Base-by-base conservation (phyloP, 2,797 vertebrate genomes). In the Oophaga sylvatica region DNA sequence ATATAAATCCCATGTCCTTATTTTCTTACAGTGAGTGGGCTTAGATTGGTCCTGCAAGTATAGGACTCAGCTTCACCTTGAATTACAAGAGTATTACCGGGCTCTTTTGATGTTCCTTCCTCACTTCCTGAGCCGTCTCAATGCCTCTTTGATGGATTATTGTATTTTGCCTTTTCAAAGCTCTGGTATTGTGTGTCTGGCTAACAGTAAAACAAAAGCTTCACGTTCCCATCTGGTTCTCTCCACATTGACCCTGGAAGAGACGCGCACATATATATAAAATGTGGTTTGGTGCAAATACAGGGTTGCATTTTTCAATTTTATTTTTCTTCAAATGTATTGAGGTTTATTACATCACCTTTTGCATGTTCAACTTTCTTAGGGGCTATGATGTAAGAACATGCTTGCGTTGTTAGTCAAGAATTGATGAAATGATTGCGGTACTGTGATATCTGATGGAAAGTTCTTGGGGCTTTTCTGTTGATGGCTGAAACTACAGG, bases 81-180 rank as follows among this genome's bases (percentile, higher is more conserved):
- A 89, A 86, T 89, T 89, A 89, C 87, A 85, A 57, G 83, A 84
- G 87, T 81, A 88, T 88, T 88, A 85, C 68, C 59, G 67, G 70
- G 31, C 53, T 53, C 88, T 86, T 89, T 89, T 89, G 87, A 89
- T 86, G 84, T 89, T 86, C 22, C 80, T 89, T 89, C 83, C 75
- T 84, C 70, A 86, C 88, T 89, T 89, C 88, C 88, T 86, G 84
- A 86, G 84, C 68, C 26, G 88, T 86, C 88, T 89, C 88, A 89
- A 71, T 89, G 79, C 84, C 88, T 86, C 88, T 89, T 89, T 89
- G 88, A 89, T 89, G 88, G 88, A 89, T 89, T 89, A 89, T 83
- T 89, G 80, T 81, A 83, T 89, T 89, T 86, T 89, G 88, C 88
- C 84, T 85, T 89, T 86, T 89, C 84, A 89, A 86, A 89, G 88